Base-by-base conservation (phyloP, 1,140 invertebrate species). In the Matsumurasca onukii region DNA sequence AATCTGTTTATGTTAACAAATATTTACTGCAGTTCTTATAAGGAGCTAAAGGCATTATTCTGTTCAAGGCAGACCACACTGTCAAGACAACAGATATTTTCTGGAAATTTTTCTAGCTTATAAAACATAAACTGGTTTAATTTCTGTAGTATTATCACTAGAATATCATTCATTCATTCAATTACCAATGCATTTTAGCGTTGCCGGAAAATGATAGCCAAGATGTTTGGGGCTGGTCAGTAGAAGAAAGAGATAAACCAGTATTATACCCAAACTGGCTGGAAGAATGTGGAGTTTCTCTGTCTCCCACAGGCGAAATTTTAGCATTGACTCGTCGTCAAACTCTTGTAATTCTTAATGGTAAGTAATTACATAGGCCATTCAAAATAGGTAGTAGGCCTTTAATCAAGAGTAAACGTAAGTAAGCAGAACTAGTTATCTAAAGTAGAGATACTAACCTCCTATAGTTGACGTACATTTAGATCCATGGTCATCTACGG, bases 261-360 rank as follows among this genome's bases (percentile, higher is more conserved):
- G 30, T 31, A 17, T 39, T 20, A 3, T 25, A 69, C 51, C 20
- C 31, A 17, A 83, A 81, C 74, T 93, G 91, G 91, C 77, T 93
- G n/a, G 86, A 89, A 72, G 82, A 86, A 31, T 87, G 89, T 75
- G 76, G 84, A 59, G 79, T 91, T 59, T 87, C 89, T n/a, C 74
- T 90, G n/a, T 91, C 89, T 27, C 88, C 88, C 25, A 87, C 87
- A 66, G 86, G 86, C 49, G 91, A 92, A 76, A 73, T 91, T 34
- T 78, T 94, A 67, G 88, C 85, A 12, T 77, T 94, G 65, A 89
- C 87, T 0, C 82, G 86, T 75, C 83, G 84, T 51, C 84, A 86
- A 69, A 81, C 74, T 61, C 75, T 82, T 57, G 75, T 82, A 3
- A 79, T 81, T 70, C 73, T 82, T 62, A 76, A 74, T 34, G 80